Base-by-base conservation (phyloP, 1,140 invertebrate genomes). In the Zaprionus gabonicus region DNA sequence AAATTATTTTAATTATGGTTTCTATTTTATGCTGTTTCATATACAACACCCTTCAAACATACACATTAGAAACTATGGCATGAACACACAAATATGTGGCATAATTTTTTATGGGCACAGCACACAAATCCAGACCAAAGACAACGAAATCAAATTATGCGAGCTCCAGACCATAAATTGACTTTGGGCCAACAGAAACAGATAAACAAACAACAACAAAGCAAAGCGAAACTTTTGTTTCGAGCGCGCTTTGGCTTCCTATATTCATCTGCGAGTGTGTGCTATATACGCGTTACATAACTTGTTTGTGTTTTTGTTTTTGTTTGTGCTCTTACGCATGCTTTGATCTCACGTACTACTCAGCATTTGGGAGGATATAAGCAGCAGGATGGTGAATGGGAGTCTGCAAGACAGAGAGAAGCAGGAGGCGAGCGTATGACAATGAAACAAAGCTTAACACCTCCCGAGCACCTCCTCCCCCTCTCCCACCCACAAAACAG, bases 111-210 rank as follows among this genome's bases (percentile, higher is more conserved):
- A 76, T 71, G 62, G 68, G 60, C 36, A 46, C 49, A 41, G 44
- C 13, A 60, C 31, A 27, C 27, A 65, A 62, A 72, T 44, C 68
- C 69, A 77, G 49, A 36, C 53, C 53, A 55, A 74, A 78, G 57
- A 65, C 62, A 87, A 84, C 68, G 53, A 83, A 87, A 88, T 83
- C 60, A 88, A 88, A 87, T 88, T 87, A 88, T 83, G 84, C 84
- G 77, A 80, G 77, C 46, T 66, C 59, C 76, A 87, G 82, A 73
- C 84, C 84, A 90, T 88, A 90, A 88, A 88, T 88, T 88, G 73
- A 83, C 78, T 87, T 87, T 72, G 51, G 75, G 41, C 46, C 71
- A 10, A 57, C 81, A 76, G 67, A 70, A 76, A 77, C 60, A 70
- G 44, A 34, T 9, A 34, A 36, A 81, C 51, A 66, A 78, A 67